phyloP scores from a whole-genome alignment of 2,113 vertebrate genomes.

The Otis tarda region DNA sequence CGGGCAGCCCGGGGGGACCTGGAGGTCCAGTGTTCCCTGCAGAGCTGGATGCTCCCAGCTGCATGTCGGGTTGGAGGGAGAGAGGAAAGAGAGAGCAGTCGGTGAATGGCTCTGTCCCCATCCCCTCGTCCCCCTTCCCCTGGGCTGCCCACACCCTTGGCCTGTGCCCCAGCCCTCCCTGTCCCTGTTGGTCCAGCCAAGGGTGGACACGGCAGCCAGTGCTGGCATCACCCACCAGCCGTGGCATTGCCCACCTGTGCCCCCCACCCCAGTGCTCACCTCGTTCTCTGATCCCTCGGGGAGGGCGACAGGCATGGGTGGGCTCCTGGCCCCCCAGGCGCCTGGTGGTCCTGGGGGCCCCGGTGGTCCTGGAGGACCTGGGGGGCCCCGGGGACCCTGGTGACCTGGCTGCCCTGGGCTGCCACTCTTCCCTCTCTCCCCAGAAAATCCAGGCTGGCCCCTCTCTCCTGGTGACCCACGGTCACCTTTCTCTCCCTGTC shows the following conservation, averaged over 20 bases:
- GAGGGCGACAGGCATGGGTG: rapidly evolving
- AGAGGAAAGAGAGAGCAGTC: not conserved
- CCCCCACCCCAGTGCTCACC: not conserved
- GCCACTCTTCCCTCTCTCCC: conserved; percentile 43
- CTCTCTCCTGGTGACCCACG: conserved; percentile 40
- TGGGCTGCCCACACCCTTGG: not conserved
- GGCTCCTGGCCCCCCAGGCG: not conserved
- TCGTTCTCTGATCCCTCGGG: not conserved
- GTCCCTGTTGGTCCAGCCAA: rapidly evolving
- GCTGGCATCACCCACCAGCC: rapidly evolving
- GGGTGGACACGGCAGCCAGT: not conserved
- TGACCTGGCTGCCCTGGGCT: conserved; percentile 42
- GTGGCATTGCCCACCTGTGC: rapidly evolving
- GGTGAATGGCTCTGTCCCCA: rapidly evolving
- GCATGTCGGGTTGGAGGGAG: not conserved
- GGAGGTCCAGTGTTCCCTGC: not conserved
- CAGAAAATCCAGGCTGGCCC: conserved; percentile 49
- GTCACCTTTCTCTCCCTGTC: conserved; percentile 65
- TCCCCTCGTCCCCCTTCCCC: not conserved
- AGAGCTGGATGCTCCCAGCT: not conserved
- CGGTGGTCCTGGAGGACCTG: not conserved
- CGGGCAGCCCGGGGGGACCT: not conserved
- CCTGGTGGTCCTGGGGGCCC: not conserved
- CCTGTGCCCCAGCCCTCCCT: rapidly evolving
- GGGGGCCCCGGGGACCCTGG: conserved; percentile 22